These are phyloP conservation scores for Neotragus moschatus DNA, from an alignment of 2,113 vertebrate genomes.

Conservation along the genomic window DNA sequence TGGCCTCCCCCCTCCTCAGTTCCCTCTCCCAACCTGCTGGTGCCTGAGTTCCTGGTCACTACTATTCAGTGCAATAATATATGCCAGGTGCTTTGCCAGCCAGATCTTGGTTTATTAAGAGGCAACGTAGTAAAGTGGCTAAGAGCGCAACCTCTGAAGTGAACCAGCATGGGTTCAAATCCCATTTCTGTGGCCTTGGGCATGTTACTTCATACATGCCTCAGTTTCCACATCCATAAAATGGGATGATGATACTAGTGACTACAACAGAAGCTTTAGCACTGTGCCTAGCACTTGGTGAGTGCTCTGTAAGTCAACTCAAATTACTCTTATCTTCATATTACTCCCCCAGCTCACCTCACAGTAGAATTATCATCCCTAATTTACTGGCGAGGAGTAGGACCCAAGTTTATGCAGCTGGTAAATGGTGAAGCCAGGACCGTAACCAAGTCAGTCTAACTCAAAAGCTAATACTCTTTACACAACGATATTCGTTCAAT, in stretches of 20 bases:
- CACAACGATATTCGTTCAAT: not conserved
- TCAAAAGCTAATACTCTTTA: not conserved
- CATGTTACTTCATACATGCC: not conserved
- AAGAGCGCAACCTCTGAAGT: not conserved
- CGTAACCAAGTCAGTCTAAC: not conserved
- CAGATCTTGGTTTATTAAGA: not conserved
- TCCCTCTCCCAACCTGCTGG: not conserved
- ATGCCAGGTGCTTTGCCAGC: not conserved
- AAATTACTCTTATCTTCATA: too few species aligned
- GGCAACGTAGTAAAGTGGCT: fast-evolving
- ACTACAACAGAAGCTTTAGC: not conserved
- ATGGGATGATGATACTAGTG: not conserved
- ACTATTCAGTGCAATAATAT: not conserved
- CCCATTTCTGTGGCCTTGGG: not conserved
- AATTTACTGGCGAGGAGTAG: not conserved
- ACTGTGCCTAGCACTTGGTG: not conserved
- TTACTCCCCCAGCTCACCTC: not conserved
- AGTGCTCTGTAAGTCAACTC: not conserved
- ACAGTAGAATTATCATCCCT: not conserved
- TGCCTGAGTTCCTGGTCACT: not conserved
- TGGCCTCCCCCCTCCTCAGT: not conserved
- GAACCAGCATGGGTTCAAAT: not conserved
- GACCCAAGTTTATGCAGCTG: not conserved
- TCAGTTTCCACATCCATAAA: not conserved
- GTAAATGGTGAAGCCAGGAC: not conserved